Evolutionary conservation across 2,888 invertebrate species (phyloP), one percentile per base, ranked within the genome.

Genomic region (Trachelus troglodyta): DNA sequence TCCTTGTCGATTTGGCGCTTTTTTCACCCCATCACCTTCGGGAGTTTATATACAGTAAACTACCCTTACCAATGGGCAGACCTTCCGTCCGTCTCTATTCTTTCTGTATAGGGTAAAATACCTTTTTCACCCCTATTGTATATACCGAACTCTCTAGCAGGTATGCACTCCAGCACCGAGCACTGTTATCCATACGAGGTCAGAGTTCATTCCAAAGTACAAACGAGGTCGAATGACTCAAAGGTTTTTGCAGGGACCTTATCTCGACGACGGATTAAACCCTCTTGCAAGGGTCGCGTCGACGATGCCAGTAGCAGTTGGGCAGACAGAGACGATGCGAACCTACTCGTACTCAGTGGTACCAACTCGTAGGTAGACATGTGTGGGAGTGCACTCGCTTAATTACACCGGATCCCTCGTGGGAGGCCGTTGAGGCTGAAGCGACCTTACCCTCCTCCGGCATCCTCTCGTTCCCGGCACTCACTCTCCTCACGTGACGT

Each of bases 371-470:
- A 71, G 71, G 71, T 71, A 31, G 71, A 71, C 71, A 23, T 9
- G 71, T 90, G 90, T 90, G 90, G 87, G 90, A 88, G 90, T 90
- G 91, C 91, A 91, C 90, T 91, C 91, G 91, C 91, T 91, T 91
- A 91, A 91, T 91, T 91, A 91, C 91, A 91, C 89, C 88, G 86
- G 86, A 85, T 86, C 85, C 87, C 91, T 90, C 91, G 85, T 87
- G 90, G 91, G 91, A 90, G 86, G 85, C 86, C 86, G 87, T 71
- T 40, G 89, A 90, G 89, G 88, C 88, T 89, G 84, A 86, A 86
- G 87, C 87, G 88, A 89, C 89, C 89, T 89, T 89, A 88, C 86
- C 85, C 87, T 84, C 83, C 77, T 79, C 79, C 77, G 56, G 23
- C 56, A 56, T 56, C 56, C 82, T 81, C 85, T 85, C 81, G 56